Conservation (phyloP, 2,113 vertebrate species). For the Aspidoscelis tigris region DNA sequence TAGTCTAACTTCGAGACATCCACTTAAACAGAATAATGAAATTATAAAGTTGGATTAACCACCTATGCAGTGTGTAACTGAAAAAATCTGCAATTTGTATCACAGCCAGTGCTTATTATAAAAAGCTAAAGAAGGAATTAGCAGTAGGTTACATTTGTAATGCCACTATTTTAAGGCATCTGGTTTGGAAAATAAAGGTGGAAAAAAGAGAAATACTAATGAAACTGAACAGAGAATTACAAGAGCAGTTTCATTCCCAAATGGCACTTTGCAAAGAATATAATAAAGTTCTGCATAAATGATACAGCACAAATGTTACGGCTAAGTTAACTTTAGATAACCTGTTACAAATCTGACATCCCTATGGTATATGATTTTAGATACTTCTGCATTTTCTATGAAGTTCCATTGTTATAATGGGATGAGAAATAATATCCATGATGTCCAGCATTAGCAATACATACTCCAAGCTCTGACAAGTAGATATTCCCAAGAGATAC, state of each 20-base stretch:
- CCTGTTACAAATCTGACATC: too few relatives aligned
- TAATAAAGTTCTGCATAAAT: background rate
- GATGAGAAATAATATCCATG: too few relatives aligned
- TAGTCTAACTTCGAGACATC: too few relatives aligned
- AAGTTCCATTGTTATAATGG: background rate
- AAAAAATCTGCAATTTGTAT: background rate
- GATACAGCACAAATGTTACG: background rate
- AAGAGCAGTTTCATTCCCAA: background rate
- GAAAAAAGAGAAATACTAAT: background rate
- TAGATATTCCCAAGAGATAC: too few relatives aligned
- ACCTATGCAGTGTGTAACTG: too few relatives aligned
- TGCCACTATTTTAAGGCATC: background rate
- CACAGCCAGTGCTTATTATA: background rate
- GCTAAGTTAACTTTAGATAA: too few relatives aligned
- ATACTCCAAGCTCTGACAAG: too few relatives aligned
- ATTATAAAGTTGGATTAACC: too few relatives aligned
- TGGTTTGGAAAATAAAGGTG: background rate
- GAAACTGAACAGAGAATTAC: background rate
- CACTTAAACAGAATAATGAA: too few relatives aligned
- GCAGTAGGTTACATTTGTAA: background rate
- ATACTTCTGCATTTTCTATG: background rate
- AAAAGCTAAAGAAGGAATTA: background rate
- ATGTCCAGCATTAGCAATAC: too few relatives aligned
- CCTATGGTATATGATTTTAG: too few relatives aligned
- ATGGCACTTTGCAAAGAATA: background rate